phyloP scores from a whole-genome alignment of 2,113 vertebrate genomes.

The Gnathonemus longibarbis region DNA sequence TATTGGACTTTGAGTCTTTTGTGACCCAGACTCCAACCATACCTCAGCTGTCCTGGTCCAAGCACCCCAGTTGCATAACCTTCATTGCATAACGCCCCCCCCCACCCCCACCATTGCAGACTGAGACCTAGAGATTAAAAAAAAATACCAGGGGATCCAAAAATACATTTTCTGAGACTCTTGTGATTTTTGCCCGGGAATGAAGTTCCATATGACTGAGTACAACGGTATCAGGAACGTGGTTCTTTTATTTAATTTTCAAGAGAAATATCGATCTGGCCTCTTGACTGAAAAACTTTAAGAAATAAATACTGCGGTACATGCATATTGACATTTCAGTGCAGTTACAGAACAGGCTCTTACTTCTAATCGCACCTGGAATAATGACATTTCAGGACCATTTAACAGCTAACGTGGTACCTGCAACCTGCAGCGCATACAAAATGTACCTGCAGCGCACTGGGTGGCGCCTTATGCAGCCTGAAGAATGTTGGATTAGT shows the following conservation, averaged over 20 bases:
- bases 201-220: constrained; percentile 1
- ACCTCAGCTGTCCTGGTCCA: neutral
- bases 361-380: neutral
- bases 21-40: neutral
- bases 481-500: neutral
- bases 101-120: neutral
- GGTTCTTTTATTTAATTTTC: constrained; percentile 7
- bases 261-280: constrained; percentile 3
- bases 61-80: neutral
- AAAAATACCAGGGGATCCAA: neutral
- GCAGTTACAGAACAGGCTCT: neutral
- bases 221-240: neutral
- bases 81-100: neutral
- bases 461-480: neutral
- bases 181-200: neutral
- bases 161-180: neutral
- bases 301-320: neutral
- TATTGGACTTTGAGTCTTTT: constrained; percentile 12
- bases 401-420: neutral
- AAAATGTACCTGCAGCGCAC: neutral
- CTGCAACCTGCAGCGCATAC: neutral
- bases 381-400: constrained; percentile 15
- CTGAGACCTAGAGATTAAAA: neutral
- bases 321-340: neutral
- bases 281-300: neutral